Base-by-base conservation (phyloP, 2,888 invertebrate species). In the Escarpia spicata region DNA sequence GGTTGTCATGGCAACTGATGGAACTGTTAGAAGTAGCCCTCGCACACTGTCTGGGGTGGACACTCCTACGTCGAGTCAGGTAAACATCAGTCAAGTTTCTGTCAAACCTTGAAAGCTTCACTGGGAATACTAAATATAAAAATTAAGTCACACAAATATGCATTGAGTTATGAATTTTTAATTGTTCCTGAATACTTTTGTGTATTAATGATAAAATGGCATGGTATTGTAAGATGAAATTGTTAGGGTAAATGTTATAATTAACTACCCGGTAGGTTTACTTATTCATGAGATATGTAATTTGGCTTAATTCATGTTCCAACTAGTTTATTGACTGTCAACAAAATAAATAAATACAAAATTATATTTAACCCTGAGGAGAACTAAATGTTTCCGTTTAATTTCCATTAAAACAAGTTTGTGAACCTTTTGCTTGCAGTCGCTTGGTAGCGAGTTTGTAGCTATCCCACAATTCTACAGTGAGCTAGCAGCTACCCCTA, bases 381-480 rank as follows among this genome's bases (percentile, higher is more conserved):
- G n/a, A 4, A 0, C 0, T 26, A 26, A 26, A 26, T 15, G 19
- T 91, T 91, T 91, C 12, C 26, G n/a, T 37, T 91, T 37, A 26
- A 91, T 31, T 43, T 4, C 3, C 91, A 31, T 91, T 43, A 91
- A 91, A 43, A 43, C 15, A 19, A 44, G n/a, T 43, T 31, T 3
- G 37, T 44, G 19, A n/a, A 43, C 44, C 43, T 91, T 91, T 91
- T 91, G 26, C 44, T 93, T 93, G 43, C 93, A 93, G 93, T 93
- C 92, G 75, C 92, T 93, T 91, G 91, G 93, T 90, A 92, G 92
- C 43, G 92, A 93, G 92, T 93, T 93, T 92, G 92, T 93, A 91
- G 91, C 92, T 90, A 92, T 92, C 43, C 93, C 93, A 60, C 43
- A 90, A 26, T 91, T 89, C 45, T 75, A 58, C 75, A 26, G 75